phyloP scores from a whole-genome alignment of 2,113 vertebrate genomes.

The Cryptotis parvus region DNA sequence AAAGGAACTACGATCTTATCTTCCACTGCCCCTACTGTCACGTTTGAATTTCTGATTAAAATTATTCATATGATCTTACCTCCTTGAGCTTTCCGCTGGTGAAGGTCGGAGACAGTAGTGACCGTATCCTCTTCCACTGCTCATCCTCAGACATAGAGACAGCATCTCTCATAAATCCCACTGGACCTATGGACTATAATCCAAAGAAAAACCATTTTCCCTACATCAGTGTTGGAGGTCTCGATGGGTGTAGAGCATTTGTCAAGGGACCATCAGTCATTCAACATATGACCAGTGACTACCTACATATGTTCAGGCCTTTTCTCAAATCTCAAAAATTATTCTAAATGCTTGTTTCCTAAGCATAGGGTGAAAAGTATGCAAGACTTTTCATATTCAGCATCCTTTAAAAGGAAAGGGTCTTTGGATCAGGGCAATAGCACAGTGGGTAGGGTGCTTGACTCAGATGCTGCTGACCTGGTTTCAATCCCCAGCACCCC shows the following conservation, averaged over 20 bases:
- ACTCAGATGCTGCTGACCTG: no score
- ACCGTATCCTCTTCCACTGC: conserved; percentile 90
- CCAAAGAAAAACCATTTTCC: not conserved
- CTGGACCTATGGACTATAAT: conserved; percentile 73
- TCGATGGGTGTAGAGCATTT: not conserved
- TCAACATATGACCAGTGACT: not conserved
- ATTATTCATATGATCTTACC: conserved; percentile 77
- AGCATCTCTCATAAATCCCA: conserved; percentile 76
- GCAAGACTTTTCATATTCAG: not conserved
- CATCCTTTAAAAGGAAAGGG: no score
- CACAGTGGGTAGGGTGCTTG: no score
- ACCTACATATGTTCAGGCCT: not conserved
- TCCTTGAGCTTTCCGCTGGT: conserved; percentile 93
- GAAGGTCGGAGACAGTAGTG: conserved; percentile 91
- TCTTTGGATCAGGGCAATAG: no score
- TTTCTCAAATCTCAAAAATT: not conserved
- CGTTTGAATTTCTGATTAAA: not conserved
- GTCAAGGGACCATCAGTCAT: not conserved
- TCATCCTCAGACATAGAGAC: conserved; percentile 87
- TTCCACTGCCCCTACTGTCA: not conserved
- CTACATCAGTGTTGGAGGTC: not conserved
- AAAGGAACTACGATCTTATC: not conserved
- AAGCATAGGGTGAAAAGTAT: not conserved
- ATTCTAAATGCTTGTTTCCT: not conserved
- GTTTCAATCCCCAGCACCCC: no score